These are phyloP conservation scores for Melanotaenia parkinsoni DNA, from an alignment of 2,797 vertebrate genomes.

Conservation along the genomic window DNA sequence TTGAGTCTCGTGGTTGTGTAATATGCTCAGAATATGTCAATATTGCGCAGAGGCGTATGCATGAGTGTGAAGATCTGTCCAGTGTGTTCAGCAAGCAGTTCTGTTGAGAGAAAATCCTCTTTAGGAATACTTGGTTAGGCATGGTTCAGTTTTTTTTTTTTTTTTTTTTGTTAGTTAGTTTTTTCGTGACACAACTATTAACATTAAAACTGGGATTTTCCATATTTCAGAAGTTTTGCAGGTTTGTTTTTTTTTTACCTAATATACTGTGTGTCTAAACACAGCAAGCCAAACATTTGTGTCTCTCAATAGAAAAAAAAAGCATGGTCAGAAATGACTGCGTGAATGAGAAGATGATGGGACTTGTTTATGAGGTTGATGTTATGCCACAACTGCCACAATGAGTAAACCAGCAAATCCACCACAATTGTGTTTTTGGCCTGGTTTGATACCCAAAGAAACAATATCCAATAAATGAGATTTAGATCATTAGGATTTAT, in stretches of 20 bases:
- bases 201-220: not conserved
- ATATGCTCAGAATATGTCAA: slow-evolving; percentile 56
- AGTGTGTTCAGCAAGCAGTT: slow-evolving; percentile 13
- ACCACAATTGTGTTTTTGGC: slow-evolving; percentile 2
- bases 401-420: not conserved
- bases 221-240: not conserved
- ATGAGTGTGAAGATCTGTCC: slow-evolving; percentile 50
- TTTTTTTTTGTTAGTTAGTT: slow-evolving; percentile 4
- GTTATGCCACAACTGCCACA: slow-evolving; percentile 14
- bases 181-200: not conserved
- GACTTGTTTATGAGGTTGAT: slow-evolving; percentile 9
- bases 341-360: slow-evolving; percentile 2
- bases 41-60: slow-evolving; percentile 51
- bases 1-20: slow-evolving; percentile 54
- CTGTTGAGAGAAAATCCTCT: slow-evolving; percentile 26
- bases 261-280: slow-evolving; percentile 6
- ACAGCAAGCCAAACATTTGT: slow-evolving; percentile 28
- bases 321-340: slow-evolving; percentile 9
- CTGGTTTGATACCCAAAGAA: slow-evolving; percentile 6
- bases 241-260: slow-evolving; percentile 20
- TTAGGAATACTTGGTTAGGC: slow-evolving; percentile 9
- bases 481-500: slow-evolving; percentile 13
- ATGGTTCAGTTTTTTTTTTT: not conserved
- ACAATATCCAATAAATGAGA: not conserved
- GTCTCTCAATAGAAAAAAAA: slow-evolving; percentile 26